Evolutionary conservation across 1,140 invertebrate genomes (phyloP).

Genomic region (Heliothis subflexa): DNA sequence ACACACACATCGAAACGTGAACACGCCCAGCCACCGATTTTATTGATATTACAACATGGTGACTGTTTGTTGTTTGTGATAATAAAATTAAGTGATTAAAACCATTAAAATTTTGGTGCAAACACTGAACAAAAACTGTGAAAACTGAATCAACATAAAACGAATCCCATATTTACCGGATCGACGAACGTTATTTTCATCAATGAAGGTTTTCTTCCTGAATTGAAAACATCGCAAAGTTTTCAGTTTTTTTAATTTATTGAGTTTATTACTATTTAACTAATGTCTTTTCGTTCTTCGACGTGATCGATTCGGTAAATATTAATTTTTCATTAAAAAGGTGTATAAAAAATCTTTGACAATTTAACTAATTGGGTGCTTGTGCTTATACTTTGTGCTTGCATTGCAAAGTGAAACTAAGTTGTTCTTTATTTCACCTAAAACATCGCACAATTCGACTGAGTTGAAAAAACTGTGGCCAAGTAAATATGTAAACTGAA

Average conservation of each 20-base stretch:
- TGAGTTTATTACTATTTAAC: background rate
- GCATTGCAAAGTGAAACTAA: conserved; percentile 44
- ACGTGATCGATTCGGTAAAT: conserved; percentile 32
- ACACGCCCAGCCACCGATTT: conserved; percentile 52
- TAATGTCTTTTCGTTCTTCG: background rate
- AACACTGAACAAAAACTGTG: conserved; percentile 31
- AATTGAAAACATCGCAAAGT: background rate
- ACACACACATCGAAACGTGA: conserved; percentile 75
- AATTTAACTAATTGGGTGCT: conserved; percentile 14
- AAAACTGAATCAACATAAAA: conserved; percentile 20
- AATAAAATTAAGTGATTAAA: conserved; percentile 26
- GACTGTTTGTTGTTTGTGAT: conserved; percentile 40
- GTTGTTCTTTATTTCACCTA: conserved; percentile 10
- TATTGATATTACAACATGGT: conserved; percentile 33
- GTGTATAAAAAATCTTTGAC: conserved; percentile 9
- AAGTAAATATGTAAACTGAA: background rate
- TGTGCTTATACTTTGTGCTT: conserved; percentile 36
- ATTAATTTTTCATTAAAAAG: background rate
- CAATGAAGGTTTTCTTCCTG: background rate
- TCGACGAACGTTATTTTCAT: background rate
- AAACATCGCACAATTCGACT: conserved; percentile 13
- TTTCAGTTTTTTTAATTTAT: background rate
- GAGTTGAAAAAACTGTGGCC: conserved; percentile 31
- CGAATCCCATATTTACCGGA: conserved; percentile 14
- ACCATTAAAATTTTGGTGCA: conserved; percentile 29